Percentiles rank a stretch among this genome's conserved stretches.
Evolutionary conservation across 2,797 vertebrate species (phyloP).

Genomic region (Lepus townsendii): DNA sequence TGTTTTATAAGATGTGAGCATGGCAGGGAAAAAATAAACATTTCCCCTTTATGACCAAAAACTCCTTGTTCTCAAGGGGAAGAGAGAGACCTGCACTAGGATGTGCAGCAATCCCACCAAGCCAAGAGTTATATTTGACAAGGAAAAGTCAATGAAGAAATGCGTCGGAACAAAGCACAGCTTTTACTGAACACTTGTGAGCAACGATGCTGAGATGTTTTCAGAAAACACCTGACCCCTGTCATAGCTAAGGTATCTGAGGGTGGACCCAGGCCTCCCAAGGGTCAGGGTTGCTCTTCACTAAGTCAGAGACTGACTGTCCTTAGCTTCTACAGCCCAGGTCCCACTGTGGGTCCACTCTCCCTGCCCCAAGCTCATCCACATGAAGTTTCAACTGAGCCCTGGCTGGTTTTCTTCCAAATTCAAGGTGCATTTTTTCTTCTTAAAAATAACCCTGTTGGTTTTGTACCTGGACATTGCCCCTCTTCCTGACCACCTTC

Average conservation of each 20-base stretch:
- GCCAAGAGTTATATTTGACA: not conserved
- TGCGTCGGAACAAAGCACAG: not conserved
- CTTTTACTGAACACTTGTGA: not conserved
- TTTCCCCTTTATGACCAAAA: not conserved
- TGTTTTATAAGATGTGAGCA: not conserved
- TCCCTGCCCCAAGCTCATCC: not conserved
- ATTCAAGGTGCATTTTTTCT: not conserved
- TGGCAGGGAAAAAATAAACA: not conserved
- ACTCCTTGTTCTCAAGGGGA: not conserved
- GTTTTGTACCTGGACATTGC: not conserved
- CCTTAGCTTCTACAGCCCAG: not conserved
- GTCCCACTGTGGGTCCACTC: not conserved
- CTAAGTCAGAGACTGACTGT: not conserved
- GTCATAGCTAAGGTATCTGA: not conserved
- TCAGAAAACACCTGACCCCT: not conserved
- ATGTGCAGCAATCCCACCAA: not conserved
- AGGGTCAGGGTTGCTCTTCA: not conserved
- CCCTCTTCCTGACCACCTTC: not conserved
- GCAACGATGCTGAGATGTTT: not conserved
- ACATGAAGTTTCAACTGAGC: not conserved
- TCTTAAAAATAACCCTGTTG: not conserved
- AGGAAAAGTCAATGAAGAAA: not conserved
- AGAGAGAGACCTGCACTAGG: not conserved
- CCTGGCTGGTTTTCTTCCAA: not conserved
- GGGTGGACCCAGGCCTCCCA: not conserved